phyloP scores from a whole-genome alignment of 2,113 vertebrate species.

The Zosterops borbonicus region DNA sequence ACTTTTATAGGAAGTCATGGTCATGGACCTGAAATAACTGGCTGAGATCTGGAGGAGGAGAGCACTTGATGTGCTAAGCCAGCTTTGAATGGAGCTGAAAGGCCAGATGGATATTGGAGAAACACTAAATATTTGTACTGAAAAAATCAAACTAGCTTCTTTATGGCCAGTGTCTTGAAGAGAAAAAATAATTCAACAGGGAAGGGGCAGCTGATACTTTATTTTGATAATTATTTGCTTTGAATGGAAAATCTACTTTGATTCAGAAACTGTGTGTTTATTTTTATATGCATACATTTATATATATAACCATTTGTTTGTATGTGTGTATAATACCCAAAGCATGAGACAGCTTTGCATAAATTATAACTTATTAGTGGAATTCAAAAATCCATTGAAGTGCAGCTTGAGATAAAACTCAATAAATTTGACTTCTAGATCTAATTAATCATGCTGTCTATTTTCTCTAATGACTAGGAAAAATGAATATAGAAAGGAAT shows the following conservation, averaged over 20 bases:
- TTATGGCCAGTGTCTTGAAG: background rate
- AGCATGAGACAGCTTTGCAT: background rate
- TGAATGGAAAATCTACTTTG: background rate
- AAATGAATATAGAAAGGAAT: background rate
- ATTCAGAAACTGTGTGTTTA: background rate
- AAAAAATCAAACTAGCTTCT: background rate
- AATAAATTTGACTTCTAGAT: background rate
- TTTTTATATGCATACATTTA: background rate
- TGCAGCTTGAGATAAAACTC: background rate
- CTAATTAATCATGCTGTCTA: background rate
- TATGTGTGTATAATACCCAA: background rate
- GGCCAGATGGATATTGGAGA: background rate
- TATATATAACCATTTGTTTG: background rate
- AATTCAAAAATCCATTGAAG: background rate
- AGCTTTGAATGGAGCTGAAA: background rate
- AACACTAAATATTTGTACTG: background rate
- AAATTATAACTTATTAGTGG: background rate
- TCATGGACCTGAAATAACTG: background rate
- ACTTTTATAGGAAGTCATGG: background rate
- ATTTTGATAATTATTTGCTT: background rate
- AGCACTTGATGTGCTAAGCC: background rate
- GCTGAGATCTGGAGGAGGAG: background rate
- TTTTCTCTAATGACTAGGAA: background rate
- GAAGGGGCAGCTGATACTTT: background rate
- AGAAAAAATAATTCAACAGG: background rate